Base-by-base conservation (phyloP, 2,888 invertebrate genomes). In the Seira sanloemensis region DNA sequence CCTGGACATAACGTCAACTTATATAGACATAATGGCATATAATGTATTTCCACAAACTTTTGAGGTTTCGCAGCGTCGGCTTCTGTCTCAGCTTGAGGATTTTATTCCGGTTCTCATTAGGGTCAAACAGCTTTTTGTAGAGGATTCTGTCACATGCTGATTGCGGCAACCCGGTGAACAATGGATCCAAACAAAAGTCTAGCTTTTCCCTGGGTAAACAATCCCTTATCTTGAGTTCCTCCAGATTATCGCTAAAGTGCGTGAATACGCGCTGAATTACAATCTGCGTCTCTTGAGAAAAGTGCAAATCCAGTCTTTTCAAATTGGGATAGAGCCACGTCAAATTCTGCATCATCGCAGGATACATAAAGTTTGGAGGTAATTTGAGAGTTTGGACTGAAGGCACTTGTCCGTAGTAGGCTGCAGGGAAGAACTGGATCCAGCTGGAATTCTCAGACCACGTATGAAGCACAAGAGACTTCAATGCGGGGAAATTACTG, bases 341-440 rank as follows among this genome's bases (percentile, higher is more conserved):
- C 2, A 85, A 58, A 69, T 85, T 78, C 37, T 82, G 66, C 37
- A 86, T 80, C 62, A 83, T 65, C 18, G 73, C 71, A 1, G 76
- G 83, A 65, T 73, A 26, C 37, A 75, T 37, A n/a, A 86, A 83
- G 46, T 84, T 83, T 71, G 85, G 85, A 0, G 86, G 86, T 9
- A 86, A 58, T 54, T 86, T 86, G 1, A 86, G 26, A 19, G 58
- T 78, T 4, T 16, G 26, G 0, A 86, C 0, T 1, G 78, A 27
- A 26, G 67, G 27, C 12, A 67, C 68, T 16, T 62, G 7, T 0
- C 72, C 67, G 66, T 50, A 78, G 21, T 78, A 66, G 12, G 72
- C 73, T 12, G 68, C 73, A 1, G 75, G 71, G 12, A 86, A 83
- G 62, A 86, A 85, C 58, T 85, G 77, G 21, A 62, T 46, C 85